Percentiles rank a stretch among this genome's conserved stretches.
Conservation (phyloP, 2,888 invertebrate genomes). For the Drosophila tanythrix region DNA sequence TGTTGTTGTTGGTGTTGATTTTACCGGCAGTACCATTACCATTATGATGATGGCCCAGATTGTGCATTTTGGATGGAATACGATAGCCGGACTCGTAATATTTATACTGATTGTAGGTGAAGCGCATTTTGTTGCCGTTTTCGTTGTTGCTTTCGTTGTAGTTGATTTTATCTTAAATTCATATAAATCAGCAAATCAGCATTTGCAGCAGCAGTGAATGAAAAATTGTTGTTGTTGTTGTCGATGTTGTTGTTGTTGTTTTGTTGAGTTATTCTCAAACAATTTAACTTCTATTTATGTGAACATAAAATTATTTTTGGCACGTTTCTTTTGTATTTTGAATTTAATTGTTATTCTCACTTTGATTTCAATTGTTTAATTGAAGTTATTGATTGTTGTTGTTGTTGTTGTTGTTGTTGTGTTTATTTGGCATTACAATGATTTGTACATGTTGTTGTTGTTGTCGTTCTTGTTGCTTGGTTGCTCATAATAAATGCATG, state of each 20-base stretch:
- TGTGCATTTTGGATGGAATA: slow-evolving; percentile 83
- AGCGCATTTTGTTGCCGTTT: slow-evolving; percentile 79
- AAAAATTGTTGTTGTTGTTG: slow-evolving; percentile 5
- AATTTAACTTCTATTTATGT: slow-evolving; percentile 28
- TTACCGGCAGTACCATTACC: slow-evolving; percentile 9
- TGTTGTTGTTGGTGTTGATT: slow-evolving; percentile 28
- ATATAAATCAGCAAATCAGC: slow-evolving; percentile 24
- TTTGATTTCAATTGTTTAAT: slow-evolving; percentile 18
- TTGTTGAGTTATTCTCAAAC: slow-evolving; percentile 18
- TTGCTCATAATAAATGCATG: slow-evolving; percentile 44
- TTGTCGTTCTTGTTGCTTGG: neutral
- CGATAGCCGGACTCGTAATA: slow-evolving; percentile 84
- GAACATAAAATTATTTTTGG: slow-evolving; percentile 40
- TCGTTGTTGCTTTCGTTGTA: slow-evolving; percentile 6
- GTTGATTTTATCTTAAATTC: slow-evolving; percentile 10
- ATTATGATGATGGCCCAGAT: slow-evolving; percentile 63
- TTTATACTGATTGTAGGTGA: slow-evolving; percentile 85
- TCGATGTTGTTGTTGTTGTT: slow-evolving; percentile 6
- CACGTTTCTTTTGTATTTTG: slow-evolving; percentile 19
- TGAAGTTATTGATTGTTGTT: slow-evolving; percentile 26
- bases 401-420: slow-evolving; percentile 5
- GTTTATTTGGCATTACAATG: slow-evolving; percentile 20
- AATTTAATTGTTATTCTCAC: slow-evolving; percentile 18
- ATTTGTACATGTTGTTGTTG: slow-evolving; percentile 10
- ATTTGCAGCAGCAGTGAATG: slow-evolving; percentile 16